Conservation (phyloP, 1,140 invertebrate species). For the Zaprionus ornatus region DNA sequence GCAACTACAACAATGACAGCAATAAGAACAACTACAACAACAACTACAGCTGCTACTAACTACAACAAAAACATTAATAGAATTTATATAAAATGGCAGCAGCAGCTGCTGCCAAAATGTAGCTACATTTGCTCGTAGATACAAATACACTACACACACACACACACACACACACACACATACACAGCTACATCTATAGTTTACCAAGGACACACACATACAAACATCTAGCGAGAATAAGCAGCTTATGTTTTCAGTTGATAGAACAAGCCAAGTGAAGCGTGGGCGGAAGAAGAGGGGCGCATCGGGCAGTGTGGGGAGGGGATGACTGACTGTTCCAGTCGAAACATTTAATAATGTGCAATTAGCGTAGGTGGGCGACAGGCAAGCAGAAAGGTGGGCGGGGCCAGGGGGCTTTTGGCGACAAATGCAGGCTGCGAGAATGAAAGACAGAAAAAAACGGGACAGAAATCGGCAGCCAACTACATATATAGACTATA, state of each 20-base stretch:
- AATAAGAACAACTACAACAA: slow-evolving; percentile 52
- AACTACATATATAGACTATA: slow-evolving; percentile 4
- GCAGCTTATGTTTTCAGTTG: slow-evolving; percentile 51
- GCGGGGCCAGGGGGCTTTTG: not conserved
- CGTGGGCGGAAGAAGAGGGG: not conserved
- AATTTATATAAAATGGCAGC: slow-evolving; percentile 56
- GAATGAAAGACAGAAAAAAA: slow-evolving; percentile 22
- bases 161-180: slow-evolving; percentile 20
- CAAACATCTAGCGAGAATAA: slow-evolving; percentile 25
- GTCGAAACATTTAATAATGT: slow-evolving; percentile 44
- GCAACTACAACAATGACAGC: slow-evolving; percentile 55
- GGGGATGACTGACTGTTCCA: slow-evolving; percentile 6
- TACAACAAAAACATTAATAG: slow-evolving; percentile 64
- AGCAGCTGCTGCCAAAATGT: slow-evolving; percentile 37
- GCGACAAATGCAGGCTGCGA: not conserved
- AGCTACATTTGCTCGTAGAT: slow-evolving; percentile 27
- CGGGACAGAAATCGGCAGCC: slow-evolving; percentile 2
- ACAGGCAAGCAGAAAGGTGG: not conserved
- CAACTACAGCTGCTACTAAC: slow-evolving; percentile 43
- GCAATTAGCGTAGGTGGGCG: slow-evolving; percentile 34
- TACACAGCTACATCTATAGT: no score
- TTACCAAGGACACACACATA: no score
- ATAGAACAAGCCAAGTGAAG: slow-evolving; percentile 15
- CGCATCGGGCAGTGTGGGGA: not conserved
- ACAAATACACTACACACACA: slow-evolving; percentile 33